These are phyloP conservation scores for Eurystomus glaucurus DNA, from an alignment of 2,797 vertebrate genomes.

Conservation along the genomic window DNA sequence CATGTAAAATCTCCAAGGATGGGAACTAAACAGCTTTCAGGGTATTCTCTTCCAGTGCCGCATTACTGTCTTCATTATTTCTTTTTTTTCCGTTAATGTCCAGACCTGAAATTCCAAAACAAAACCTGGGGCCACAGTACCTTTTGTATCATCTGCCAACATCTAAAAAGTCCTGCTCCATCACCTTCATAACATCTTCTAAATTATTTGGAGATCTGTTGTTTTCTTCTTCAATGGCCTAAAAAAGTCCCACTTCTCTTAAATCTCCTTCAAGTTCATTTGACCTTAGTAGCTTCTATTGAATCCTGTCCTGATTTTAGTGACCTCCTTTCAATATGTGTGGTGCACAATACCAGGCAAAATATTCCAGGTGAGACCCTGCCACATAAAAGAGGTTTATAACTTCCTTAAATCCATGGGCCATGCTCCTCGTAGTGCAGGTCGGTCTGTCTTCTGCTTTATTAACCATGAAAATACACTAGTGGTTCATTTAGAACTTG, in stretches of 20 bases:
- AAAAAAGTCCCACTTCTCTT: not conserved
- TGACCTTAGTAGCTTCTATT: not conserved
- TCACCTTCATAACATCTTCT: not conserved
- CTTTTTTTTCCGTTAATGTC: not conserved
- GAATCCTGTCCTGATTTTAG: accelerated
- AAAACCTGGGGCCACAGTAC: not conserved
- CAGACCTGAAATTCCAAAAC: not conserved
- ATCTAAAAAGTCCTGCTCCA: not conserved
- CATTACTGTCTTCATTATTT: accelerated
- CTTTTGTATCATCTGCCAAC: not conserved
- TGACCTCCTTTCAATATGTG: accelerated
- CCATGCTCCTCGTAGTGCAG: not conserved
- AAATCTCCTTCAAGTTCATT: not conserved
- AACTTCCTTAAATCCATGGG: not conserved
- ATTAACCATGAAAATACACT: accelerated
- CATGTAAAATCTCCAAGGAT: not conserved
- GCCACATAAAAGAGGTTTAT: not conserved
- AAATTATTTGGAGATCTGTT: not conserved
- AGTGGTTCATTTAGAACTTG: accelerated
- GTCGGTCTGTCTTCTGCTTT: not conserved
- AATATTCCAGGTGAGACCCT: not conserved
- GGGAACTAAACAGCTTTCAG: not conserved
- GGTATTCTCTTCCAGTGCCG: not conserved
- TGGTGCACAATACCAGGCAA: not conserved
- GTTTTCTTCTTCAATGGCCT: not conserved